Evolutionary conservation across 2,113 vertebrate genomes (phyloP), one percentile per base, ranked within the genome.

Genomic region (Phoxinus phoxinus): DNA sequence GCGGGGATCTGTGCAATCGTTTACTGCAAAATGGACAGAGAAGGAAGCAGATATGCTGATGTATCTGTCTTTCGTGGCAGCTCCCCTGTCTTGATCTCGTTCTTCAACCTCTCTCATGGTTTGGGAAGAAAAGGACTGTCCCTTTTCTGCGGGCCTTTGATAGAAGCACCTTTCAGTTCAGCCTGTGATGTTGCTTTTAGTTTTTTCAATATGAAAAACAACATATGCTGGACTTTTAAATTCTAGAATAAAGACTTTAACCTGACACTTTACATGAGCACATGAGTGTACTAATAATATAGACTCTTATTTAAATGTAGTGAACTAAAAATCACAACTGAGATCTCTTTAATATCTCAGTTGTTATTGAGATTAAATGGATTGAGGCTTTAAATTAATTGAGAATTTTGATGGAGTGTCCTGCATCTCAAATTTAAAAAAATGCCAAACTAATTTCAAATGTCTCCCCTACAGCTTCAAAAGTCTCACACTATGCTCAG

Each of bases 1-100:
- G 90, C 83, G 19, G 25, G 77, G 85, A 84, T 58, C 58, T 80
- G 76, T 37, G 65, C 85, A 72, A 59, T 73, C 77, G 73, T 85
- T 83, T 83, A 69, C 74, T 25, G 48, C 69, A 30, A 48, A 83
- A 85, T 51, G 53, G 72, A 88, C 63, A 41, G 79, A 79, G 72
- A 27, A 44, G 48, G 79, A 88, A 41, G 73, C 74, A 56, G 73
- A 85, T 85, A 44, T 35, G 17, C 59, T 37, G 81, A 84, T 74
- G 46, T 82, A 81, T 87, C 84, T 27, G 25, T 41, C 76, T 81
- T 84, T 74, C n/a, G 11, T 87, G 53, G 27, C 74, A 79, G 77
- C 41, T 46, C 61, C 61, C 53, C 44, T 61, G 21, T 86, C 78
- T 81, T n/a, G 67, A 25, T 81, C 53, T 83, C 23, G 32, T 83